phyloP scores from a whole-genome alignment of 2,888 invertebrate genomes.

The Mythimna ferrago region DNA sequence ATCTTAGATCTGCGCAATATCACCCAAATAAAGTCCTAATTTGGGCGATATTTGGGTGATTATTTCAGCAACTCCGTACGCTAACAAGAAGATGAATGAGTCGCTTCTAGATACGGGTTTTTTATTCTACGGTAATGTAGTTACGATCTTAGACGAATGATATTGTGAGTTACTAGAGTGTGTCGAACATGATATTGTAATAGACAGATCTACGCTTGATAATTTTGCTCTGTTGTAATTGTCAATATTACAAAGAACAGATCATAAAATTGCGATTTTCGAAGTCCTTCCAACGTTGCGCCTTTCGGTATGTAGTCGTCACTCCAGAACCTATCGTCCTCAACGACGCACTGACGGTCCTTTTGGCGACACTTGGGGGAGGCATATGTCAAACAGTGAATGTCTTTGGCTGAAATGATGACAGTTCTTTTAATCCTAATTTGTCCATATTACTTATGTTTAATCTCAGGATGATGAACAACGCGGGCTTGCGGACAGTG shows the following conservation, averaged over 20 bases:
- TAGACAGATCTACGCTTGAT: slow-evolving; percentile 21
- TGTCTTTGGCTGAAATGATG: no score
- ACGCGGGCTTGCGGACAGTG: no score
- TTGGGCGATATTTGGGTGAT: no score
- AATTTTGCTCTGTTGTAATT: neutral
- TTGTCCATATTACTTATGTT: neutral
- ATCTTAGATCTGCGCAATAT: no score
- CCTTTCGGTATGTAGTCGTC: no score
- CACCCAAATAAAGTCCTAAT: no score
- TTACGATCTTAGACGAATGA: slow-evolving; percentile 19
- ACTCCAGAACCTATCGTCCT: no score
- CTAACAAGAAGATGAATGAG: neutral
- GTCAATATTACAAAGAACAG: neutral
- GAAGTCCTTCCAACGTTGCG: no score
- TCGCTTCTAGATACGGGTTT: slow-evolving; percentile 6
- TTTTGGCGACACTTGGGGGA: no score
- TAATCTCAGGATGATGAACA: neutral
- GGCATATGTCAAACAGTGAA: no score
- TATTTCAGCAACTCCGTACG: neutral
- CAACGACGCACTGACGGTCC: no score
- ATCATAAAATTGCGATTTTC: neutral
- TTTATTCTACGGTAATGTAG: slow-evolving; percentile 18
- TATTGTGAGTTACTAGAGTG: slow-evolving; percentile 35
- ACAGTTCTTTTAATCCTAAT: neutral
- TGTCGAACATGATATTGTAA: slow-evolving; percentile 16